Percentiles rank a stretch among this genome's conserved stretches.
Evolutionary conservation across 2,113 vertebrate species (phyloP).

Genomic region (Upupa epops): DNA sequence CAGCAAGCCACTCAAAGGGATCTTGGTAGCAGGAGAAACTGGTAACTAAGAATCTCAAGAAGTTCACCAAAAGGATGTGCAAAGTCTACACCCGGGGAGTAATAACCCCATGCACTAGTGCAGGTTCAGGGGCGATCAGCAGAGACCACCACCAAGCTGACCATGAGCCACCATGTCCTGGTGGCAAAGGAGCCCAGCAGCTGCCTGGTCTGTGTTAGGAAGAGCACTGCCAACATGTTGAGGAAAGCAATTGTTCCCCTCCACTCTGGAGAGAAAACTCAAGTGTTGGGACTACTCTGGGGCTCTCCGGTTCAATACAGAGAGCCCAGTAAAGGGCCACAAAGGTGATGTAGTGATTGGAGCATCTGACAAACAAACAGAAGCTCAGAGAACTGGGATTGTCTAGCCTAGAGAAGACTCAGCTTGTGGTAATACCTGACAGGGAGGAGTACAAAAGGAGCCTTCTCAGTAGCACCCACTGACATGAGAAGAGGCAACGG

Average conservation of each 20-base stretch:
- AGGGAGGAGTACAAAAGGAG: neutral
- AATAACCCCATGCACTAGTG: neutral
- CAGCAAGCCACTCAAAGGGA: neutral
- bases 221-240: neutral
- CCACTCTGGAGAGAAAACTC: neutral
- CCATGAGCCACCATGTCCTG: rapidly evolving
- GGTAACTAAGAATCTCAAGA: neutral
- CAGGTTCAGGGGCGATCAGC: neutral
- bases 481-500: neutral
- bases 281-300: neutral
- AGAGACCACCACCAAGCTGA: neutral
- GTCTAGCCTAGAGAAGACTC: neutral
- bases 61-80: neutral
- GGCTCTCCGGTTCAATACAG: neutral
- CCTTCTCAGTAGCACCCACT: neutral
- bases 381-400: neutral
- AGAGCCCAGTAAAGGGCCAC: neutral
- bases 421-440: neutral
- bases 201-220: neutral
- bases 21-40: neutral
- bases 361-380: neutral
- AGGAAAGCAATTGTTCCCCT: neutral
- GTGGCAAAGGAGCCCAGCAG: neutral
- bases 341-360: neutral
- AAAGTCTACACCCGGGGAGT: neutral